Evolutionary conservation across 2,113 vertebrate species (phyloP).

Genomic region (Hippopotamus amphibius): DNA sequence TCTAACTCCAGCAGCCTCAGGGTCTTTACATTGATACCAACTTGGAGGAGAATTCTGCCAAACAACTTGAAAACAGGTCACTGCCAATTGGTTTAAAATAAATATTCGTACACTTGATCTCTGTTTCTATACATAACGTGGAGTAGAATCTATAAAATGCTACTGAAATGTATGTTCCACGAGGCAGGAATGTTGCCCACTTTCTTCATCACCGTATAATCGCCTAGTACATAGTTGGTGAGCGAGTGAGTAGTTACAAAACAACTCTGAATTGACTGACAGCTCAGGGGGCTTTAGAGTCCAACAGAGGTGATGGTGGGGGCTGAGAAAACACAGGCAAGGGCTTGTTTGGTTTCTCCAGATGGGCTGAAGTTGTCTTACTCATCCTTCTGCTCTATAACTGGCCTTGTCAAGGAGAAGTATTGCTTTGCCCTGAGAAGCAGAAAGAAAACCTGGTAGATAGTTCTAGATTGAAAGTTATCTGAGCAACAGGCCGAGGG

Average conservation of each 20-base stretch:
- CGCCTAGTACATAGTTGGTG: neutral
- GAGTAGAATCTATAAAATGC: neutral
- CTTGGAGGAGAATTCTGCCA: neutral
- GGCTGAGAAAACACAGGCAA: neutral
- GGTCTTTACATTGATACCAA: neutral
- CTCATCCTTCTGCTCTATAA: neutral
- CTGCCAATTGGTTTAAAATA: neutral
- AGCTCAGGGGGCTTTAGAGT: neutral
- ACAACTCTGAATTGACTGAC: neutral
- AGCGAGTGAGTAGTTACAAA: neutral
- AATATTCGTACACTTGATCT: neutral
- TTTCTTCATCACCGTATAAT: neutral
- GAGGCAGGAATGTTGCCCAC: neutral
- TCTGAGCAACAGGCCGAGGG: neutral
- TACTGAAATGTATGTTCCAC: neutral
- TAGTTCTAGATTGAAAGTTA: neutral
- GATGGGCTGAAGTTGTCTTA: neutral
- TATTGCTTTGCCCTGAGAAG: neutral
- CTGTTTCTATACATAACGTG: neutral
- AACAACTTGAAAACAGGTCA: neutral
- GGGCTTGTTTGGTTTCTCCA: neutral
- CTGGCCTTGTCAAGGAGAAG: neutral
- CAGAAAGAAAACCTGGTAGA: neutral
- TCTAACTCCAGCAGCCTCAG: neutral
- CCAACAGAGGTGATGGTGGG: too few relatives aligned